Base-by-base conservation (phyloP, 2,113 vertebrate genomes). In the Himantopus leucocephalus region DNA sequence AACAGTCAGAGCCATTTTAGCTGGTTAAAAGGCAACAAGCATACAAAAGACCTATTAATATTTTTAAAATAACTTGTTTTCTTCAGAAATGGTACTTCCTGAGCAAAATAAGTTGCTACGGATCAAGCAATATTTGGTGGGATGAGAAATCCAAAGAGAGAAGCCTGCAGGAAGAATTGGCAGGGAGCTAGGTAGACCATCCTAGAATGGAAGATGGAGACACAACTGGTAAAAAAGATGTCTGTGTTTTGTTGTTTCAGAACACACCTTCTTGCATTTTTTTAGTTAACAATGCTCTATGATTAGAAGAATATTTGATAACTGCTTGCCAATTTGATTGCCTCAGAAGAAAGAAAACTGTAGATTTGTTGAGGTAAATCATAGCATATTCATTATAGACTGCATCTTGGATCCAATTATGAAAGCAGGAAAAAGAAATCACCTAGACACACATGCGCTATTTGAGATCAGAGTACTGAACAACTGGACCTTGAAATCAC, bases 391-490 rank as follows among this genome's bases (percentile, higher is more conserved):
- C 34, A 29, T 7, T 71, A 20, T 4, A 71, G 62, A 18, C 37
- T 78, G 67, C 23, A 20, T 22, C 19, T 76, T 34, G 50, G 20
- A 14, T 92, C 68, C 43, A 70, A 20, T 39, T 84, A 75, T 16
- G 12, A 50, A 79, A 84, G 32, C 32, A 76, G 11, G 22, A 50
- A 72, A 76, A 88, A 88, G 6, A 50, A 76, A 63, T 64, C 48
- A 53, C 26, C 26, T 80, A 41, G 29, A 66, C 1, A 6, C n/a
- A 39, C 15, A 29, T 34, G 8, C 0, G 0, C 22, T 66, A 37
- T 89, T 79, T 88, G 47, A 80, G 52, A 37, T 80, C 47, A 45
- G 26, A 26, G 14, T 75, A 27, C 74, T 67, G 52, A 76, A 77
- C 14, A 56, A 35, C 35, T 26, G 22, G 7, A 58, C 55, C 52